Evolutionary conservation across 2,888 invertebrate genomes (phyloP), one percentile per base, ranked within the genome.

Genomic region (Hypena proboscidalis): DNA sequence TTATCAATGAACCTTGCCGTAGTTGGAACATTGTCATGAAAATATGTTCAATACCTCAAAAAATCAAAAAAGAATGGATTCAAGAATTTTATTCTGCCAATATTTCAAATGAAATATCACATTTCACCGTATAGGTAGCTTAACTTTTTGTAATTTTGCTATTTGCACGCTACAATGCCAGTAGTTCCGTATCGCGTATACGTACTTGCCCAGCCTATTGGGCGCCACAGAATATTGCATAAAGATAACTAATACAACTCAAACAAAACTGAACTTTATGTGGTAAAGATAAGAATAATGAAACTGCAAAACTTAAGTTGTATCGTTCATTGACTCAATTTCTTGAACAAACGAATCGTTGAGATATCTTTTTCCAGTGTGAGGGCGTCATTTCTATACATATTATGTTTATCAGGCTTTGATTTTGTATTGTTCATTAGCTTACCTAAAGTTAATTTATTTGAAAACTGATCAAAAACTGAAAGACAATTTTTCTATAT

Each of bases 301-400:
- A 0, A 22, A n/a, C 5, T 19, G 61, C 6, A 32, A 8, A 36
- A 5, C 2, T 29, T 56, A 21, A 1, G 47, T 61, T 47, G 74
- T 27, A 38, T 13, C 40, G 56, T 60, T 74, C 74, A 72, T 74
- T 72, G 74, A 67, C 65, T 74, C 74, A 74, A 74, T 74, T 70
- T 74, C 72, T 74, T 74, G 65, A 61, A 63, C 74, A 74, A 74
- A 74, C 71, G 71, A 65, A 67, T 63, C 60, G 68, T 51, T 52
- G 51, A 32, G 53, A 62, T 61, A 61, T 54, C 35, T 44, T 53
- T 29, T 47, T 56, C 50, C 45, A 54, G 49, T 3, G 15, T 47
- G 46, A 35, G 37, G n/a, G n/a, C 21, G 64, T 62, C 69, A 70
- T 73, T 70, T 72, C 54, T 63, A 40, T 67, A n/a, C n/a, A n/a